A percentile compares a stretch with the other conserved stretches of the same genome.
Evolutionary conservation across 2,888 invertebrate species (phyloP).

Genomic region (Phytoseiulus persimilis): DNA sequence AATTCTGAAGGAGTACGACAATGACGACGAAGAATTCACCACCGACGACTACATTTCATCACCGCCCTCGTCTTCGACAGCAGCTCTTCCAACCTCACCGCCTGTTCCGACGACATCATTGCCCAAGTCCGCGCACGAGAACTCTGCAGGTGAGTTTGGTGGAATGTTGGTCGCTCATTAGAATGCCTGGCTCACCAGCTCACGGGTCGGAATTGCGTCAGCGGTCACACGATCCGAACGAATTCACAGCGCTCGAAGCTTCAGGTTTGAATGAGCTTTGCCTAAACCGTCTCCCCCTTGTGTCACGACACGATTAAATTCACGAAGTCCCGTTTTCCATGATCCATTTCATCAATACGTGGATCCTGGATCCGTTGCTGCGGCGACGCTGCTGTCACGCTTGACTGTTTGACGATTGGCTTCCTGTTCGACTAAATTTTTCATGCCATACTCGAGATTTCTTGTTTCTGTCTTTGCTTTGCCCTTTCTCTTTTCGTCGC

Average conservation of each 20-base stretch:
- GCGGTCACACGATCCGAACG: no score
- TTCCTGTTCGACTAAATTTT: background rate
- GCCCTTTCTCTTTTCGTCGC: background rate
- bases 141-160: background rate
- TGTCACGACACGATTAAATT: background rate
- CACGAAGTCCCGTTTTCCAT: no score
- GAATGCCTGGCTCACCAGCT: background rate
- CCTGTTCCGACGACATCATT: background rate
- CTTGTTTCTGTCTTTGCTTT: background rate
- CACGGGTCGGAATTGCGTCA: no score
- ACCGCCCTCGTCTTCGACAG: constrained; percentile 19
- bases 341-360: background rate
- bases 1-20: constrained; percentile 21
- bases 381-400: background rate
- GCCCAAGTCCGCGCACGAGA: background rate
- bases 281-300: background rate
- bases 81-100: background rate
- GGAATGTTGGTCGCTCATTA: background rate
- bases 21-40: constrained; percentile 20
- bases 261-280: background rate
- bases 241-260: no score
- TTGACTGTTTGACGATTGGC: background rate
- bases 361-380: background rate
- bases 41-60: constrained; percentile 19
- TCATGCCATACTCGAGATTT: background rate